These are phyloP conservation scores for Formica exsecta DNA, from an alignment of 1,140 invertebrate species.

Conservation along the genomic window DNA sequence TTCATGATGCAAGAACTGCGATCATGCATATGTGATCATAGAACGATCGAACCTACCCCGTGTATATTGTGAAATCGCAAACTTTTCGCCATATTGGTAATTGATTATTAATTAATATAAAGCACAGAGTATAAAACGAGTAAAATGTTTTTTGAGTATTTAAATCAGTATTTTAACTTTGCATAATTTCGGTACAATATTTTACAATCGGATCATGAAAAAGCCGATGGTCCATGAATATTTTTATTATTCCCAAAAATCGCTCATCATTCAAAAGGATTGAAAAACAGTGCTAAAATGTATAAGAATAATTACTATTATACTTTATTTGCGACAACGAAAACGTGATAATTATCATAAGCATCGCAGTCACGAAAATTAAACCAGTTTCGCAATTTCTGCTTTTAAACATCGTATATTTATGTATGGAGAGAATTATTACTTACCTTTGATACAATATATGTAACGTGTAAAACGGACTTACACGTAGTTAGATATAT, in stretches of 20 bases:
- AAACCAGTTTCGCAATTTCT: neutral
- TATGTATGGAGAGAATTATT: constrained; percentile 7
- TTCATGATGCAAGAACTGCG: constrained; percentile 63
- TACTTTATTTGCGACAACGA: neutral
- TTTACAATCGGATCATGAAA: neutral
- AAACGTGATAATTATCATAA: neutral
- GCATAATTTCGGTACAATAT: neutral
- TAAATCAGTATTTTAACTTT: neutral
- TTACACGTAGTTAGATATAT: neutral
- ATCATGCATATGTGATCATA: constrained; percentile 59
- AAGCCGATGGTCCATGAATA: neutral
- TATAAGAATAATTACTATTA: neutral
- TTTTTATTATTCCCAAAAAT: neutral
- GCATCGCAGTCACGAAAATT: neutral
- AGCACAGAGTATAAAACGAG: constrained; percentile 3
- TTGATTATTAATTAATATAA: constrained; percentile 43
- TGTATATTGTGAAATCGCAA: constrained; percentile 37
- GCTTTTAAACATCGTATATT: neutral
- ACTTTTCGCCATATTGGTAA: constrained; percentile 12
- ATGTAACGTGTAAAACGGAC: neutral
- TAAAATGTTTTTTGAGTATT: neutral
- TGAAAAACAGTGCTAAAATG: neutral
- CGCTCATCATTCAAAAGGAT: too few species aligned
- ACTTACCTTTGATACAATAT: constrained; percentile 36
- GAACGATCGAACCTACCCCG: neutral